Base-by-base conservation (phyloP, 1,140 invertebrate genomes). In the Pseudomyrmex flavicornis region DNA sequence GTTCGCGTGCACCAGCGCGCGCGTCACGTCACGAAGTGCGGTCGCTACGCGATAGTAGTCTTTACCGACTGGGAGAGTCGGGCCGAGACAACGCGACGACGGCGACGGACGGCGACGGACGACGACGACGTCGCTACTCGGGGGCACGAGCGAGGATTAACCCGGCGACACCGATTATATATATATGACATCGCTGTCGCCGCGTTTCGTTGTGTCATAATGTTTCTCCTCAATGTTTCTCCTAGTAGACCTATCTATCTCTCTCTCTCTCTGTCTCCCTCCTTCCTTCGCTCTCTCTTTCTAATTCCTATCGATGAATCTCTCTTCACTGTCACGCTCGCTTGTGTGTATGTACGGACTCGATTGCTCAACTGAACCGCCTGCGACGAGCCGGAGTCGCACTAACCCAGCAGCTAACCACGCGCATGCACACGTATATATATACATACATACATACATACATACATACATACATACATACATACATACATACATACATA, bases 161-260 rank as follows among this genome's bases (percentile, higher is more conserved):
- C 9, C 46, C 83, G 20, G 56, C 59, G 59, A 26, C 77, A 88
- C 73, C 83, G 77, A 91, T 89, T 92, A 93, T 92, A 35, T 35
- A 35, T 35, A 35, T 35, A 35, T 92, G 92, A 92, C 91, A 93
- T 93, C 87, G 85, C 59, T 52, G 58, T 80, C 50, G 61, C 77
- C 70, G 82, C 83, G 80, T 69, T 50, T 84, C 52, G 48, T 59
- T 15, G 52, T n/a, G 20, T 52, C 52, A 46, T 58, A 22, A 50
- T 54, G 65, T n/a, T 84, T 26, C 76, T 48, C 46, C 59, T 76
- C 80, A 72, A n/a, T n/a, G n/a, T n/a, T n/a, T n/a, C n/a, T n/a
- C n/a, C n/a, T 56, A 48, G 66, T 62, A 56, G 52, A 48, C 20
- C 52, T 12, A 13, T 50, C 26, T 35, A n/a, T 13, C 26, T 26